Conservation (phyloP, 1,140 invertebrate genomes). For the Megalonaias nervosa region DNA sequence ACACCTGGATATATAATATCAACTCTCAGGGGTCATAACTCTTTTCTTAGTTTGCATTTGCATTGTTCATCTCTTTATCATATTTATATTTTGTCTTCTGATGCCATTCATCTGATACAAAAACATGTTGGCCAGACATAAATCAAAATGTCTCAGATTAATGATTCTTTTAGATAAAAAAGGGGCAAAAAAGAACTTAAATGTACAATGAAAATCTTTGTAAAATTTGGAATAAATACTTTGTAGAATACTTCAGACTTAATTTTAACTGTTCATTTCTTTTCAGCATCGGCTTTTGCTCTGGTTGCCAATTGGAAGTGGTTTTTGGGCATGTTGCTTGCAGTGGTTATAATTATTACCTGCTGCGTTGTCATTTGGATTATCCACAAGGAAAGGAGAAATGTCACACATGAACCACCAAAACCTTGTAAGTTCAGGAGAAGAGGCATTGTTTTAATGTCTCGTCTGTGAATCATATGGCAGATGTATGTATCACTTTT, state of each 20-base stretch:
- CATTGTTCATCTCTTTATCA: neutral
- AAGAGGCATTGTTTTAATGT: too few species aligned
- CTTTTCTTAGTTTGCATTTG: neutral
- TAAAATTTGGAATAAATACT: neutral
- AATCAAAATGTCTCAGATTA: too few species aligned
- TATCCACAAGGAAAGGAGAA: conserved; percentile 27
- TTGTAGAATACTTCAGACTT: neutral
- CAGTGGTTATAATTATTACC: conserved; percentile 91
- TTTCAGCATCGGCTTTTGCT: conserved; percentile 53
- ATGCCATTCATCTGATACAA: too few species aligned
- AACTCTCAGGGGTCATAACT: neutral
- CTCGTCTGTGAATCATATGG: too few species aligned
- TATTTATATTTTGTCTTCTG: neutral
- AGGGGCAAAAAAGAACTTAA: too few species aligned
- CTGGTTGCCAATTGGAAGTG: conserved; percentile 90
- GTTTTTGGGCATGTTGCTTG: conserved; percentile 97
- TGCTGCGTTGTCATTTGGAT: conserved; percentile 91
- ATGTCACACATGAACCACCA: neutral
- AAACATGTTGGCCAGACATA: too few species aligned
- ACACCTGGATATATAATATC: neutral
- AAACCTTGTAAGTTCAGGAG: too few species aligned
- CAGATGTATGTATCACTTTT: too few species aligned
- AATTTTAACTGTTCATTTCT: neutral
- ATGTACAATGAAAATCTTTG: neutral
- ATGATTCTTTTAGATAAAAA: too few species aligned